Base-by-base conservation (phyloP, 2,797 vertebrate genomes). In the Bradypodion ventrale region DNA sequence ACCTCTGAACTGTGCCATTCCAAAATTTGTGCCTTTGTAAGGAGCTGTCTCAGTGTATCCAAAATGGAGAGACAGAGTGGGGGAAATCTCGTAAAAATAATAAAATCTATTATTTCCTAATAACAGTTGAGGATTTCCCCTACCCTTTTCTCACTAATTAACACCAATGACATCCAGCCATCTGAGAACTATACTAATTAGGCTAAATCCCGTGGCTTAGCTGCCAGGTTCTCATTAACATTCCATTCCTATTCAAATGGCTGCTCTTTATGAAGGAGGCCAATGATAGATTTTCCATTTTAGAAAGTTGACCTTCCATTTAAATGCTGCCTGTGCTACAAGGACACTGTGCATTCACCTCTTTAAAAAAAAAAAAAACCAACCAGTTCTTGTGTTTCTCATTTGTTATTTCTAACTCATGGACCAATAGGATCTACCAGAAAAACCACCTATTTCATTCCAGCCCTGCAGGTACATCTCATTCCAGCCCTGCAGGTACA, bases 251-350 rank as follows among this genome's bases (percentile, higher is more conserved):
- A 3, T 77, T 68, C 49, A 87, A 35, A 79, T 62, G 49, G 7
- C 40, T 60, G 19, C 62, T 87, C 63, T 40, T 15, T 78, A 42
- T 23, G 68, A 75, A 75, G 68, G 42, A 83, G 52, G 52, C 40
- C 75, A 75, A 42, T 5, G 32, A 75, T 25, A 65, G 13, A 85
- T 46, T 32, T 49, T 37, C 37, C 62, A 68, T 85, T 80, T 75
- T 75, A 85, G 60, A 80, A 68, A 75, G 59, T 23, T 80, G 77
- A 85, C 46, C 63, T 75, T 66, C 70, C 46, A 68, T 59, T 85
- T 80, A 68, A 80, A 80, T 44, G 19, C 52, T 78, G 29, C 56
- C 66, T 46, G 13, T 21, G 21, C 7, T 60, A n/a, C 76, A 62
- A 42, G 52, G 56, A 40, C 49, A 78, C 46, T 12, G 8, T n/a